These are phyloP conservation scores for Lymantria dispar DNA, from an alignment of 2,888 invertebrate species.

Conservation along the genomic window DNA sequence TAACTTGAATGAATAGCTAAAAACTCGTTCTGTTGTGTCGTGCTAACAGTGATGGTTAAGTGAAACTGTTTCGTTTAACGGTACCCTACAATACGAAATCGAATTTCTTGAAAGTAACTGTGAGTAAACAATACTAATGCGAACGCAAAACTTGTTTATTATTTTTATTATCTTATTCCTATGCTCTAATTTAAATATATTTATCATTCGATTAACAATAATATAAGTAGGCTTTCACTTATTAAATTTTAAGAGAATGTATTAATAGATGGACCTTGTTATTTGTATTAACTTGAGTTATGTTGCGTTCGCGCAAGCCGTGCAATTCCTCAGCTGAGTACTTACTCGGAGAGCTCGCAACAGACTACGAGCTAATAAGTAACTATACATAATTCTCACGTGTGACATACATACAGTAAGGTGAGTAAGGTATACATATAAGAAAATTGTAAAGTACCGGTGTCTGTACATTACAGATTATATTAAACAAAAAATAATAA, in stretches of 20 bases:
- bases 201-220: neutral
- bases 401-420: slow-evolving; percentile 21
- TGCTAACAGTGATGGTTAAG: slow-evolving; percentile 66
- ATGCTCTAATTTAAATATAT: neutral
- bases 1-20: slow-evolving; percentile 45
- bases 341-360: neutral
- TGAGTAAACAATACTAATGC: neutral
- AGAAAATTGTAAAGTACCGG: too few species aligned
- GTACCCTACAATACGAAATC: slow-evolving; percentile 19
- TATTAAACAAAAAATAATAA: too few species aligned
- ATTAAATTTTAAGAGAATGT: slow-evolving; percentile 57
- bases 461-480: too few species aligned
- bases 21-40: slow-evolving; percentile 39
- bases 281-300: slow-evolving; percentile 58
- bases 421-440: too few species aligned
- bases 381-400: slow-evolving; percentile 8
- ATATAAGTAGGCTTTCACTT: slow-evolving; percentile 58
- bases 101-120: slow-evolving; percentile 24
- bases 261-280: slow-evolving; percentile 66
- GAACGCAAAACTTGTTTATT: neutral
- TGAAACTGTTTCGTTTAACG: slow-evolving; percentile 50
- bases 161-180: neutral
- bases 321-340: slow-evolving; percentile 14
- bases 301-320: slow-evolving; percentile 39
- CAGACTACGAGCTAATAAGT: slow-evolving; percentile 8